phyloP scores from a whole-genome alignment of 2,113 vertebrate species.

The Setophaga coronata region DNA sequence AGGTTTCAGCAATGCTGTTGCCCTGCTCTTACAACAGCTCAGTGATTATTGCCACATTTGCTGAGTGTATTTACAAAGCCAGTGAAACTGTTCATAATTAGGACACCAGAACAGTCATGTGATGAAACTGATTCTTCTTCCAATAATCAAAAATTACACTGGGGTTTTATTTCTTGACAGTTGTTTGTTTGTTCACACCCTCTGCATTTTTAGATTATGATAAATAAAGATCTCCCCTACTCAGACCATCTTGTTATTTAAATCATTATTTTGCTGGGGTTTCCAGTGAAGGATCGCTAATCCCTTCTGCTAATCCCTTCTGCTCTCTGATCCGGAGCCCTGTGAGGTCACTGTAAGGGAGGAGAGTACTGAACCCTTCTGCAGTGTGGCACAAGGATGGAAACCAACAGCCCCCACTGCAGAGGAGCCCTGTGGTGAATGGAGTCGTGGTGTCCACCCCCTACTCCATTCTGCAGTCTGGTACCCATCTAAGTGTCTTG shows the following conservation, averaged over 20 bases:
- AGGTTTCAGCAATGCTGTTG: neutral
- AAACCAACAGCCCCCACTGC: rapidly evolving
- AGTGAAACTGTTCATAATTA: neutral
- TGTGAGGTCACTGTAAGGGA: neutral
- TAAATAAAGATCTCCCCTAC: constrained; percentile 26
- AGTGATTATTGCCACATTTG: neutral
- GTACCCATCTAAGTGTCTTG: too few relatives aligned
- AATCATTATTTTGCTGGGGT: neutral
- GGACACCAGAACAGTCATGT: neutral
- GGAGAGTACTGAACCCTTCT: neutral
- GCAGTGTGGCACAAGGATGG: neutral
- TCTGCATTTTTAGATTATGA: neutral
- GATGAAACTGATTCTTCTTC: neutral
- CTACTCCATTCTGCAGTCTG: rapidly evolving
- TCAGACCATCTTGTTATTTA: neutral
- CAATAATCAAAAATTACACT: neutral
- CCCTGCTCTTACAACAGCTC: neutral
- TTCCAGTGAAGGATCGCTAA: neutral
- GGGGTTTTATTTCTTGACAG: neutral
- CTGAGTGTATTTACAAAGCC: neutral
- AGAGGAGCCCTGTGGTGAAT: neutral
- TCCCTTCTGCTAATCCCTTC: neutral
- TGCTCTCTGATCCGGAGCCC: neutral
- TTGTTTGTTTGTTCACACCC: neutral
- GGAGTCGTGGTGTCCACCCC: rapidly evolving